phyloP scores from a whole-genome alignment of 53 echinoderm and acorn worm genomes.

The Zoroaster sp. region DNA sequence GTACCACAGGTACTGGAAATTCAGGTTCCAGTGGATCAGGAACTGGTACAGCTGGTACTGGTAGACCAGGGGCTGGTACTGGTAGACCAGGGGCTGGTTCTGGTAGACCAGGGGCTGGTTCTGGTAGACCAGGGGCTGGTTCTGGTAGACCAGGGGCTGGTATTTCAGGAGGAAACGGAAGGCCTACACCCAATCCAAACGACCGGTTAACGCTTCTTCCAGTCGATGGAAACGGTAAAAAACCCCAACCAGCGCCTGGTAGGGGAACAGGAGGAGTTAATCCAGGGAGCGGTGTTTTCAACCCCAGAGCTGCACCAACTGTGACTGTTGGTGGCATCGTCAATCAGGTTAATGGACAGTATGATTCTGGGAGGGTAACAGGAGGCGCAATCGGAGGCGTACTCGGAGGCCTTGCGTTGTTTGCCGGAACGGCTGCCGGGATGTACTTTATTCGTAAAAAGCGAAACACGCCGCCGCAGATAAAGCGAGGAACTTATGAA shows the following conservation, averaged over 20 bases:
- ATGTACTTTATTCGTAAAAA: background rate
- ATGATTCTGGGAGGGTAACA: background rate
- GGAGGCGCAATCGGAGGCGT: constrained; percentile 8
- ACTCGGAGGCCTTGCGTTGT: background rate
- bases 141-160: background rate
- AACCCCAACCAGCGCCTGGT: background rate
- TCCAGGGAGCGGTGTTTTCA: background rate
- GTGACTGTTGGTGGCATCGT: constrained; percentile 33
- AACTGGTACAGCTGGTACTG: background rate
- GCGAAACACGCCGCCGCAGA: background rate
- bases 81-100: background rate
- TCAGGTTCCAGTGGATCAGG: background rate
- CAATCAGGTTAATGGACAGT: constrained; percentile 28
- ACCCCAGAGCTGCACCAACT: background rate
- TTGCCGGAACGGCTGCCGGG: background rate
- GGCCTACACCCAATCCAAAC: background rate
- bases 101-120: background rate
- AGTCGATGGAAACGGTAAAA: constrained; percentile 10
- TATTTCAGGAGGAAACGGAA: background rate
- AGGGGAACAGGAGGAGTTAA: background rate
- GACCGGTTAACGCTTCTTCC: constrained; percentile 20
- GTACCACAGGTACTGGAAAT: background rate
- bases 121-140: background rate
- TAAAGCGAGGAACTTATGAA: constrained; percentile 30
- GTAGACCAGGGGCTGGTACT: background rate